Evolutionary conservation across 2,113 vertebrate species (phyloP), one percentile per base, ranked within the genome.

Genomic region (Scomber scombrus): DNA sequence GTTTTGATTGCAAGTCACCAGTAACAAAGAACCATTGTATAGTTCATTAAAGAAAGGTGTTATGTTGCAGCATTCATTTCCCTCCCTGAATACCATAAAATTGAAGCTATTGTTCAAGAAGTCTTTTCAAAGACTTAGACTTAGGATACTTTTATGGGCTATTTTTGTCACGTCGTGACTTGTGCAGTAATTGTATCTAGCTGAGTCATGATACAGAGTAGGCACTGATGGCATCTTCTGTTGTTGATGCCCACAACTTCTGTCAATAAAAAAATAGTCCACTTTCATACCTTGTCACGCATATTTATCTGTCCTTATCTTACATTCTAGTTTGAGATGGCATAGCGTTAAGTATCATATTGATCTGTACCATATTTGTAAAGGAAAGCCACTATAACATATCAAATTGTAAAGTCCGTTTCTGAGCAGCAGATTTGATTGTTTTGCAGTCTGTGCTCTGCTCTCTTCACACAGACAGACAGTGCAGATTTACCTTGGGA

Each of bases 401-500:
- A 75, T 80, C 49, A 6, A 7, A 62, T 75, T 65, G 8, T 66
- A 56, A 51, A 45, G 54, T 80, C 49, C 21, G 15, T 78, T 71
- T 47, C 50, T 58, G 13, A 68, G 79, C 21, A n/a, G 55, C 26
- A 52, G 55, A 51, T 63, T 51, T 40, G 58, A 62, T 75, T 68
- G 65, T 85, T 57, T 63, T 0, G 16, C 46, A 13, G 18, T 52
- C 68, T 34, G 14, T 71, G 40, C 73, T 89, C 77, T 69, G 7
- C 31, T 85, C 55, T 31, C 45, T 26, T n/a, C 55, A 46, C 34
- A 45, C 54, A 71, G 62, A 50, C 62, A 76, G 75, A 86, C 70
- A 58, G 67, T 3, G 1, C n/a, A 51, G 75, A 43, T 76, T 70
- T 82, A 88, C 79, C 77, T 71, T 52, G 12, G 73, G 85, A 84